Evolutionary conservation across 37 sponge, comb jelly and placozoan species (phyloP).

Genomic region (Spongia lamella): DNA sequence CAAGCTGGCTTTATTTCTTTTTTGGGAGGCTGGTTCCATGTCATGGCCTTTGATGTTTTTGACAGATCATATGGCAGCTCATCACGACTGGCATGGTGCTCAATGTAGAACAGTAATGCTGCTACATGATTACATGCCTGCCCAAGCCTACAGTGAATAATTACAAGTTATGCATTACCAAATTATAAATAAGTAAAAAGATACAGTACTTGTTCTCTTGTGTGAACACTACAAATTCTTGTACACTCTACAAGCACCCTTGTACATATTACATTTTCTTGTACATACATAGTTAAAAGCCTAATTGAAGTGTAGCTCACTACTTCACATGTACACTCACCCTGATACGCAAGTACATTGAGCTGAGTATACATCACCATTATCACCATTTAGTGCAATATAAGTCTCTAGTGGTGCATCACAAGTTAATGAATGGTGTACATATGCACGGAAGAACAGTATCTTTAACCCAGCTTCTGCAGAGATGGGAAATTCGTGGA

Average conservation of each 20-base stretch:
- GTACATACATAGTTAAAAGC: too few species aligned
- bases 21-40: slow-evolving; percentile 17
- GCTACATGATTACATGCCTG: slow-evolving; percentile 28
- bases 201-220: background rate
- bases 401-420: slow-evolving; percentile 1
- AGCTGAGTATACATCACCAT: slow-evolving; percentile 26
- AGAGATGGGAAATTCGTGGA: background rate
- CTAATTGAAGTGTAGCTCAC: too few species aligned
- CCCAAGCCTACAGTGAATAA: background rate
- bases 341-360: slow-evolving; percentile 22
- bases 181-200: background rate
- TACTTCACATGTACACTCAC: background rate
- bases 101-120: slow-evolving; percentile 12
- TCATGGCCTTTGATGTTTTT: slow-evolving; percentile 17
- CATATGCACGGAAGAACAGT: slow-evolving; percentile 23
- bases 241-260: too few species aligned
- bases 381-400: slow-evolving; percentile 42
- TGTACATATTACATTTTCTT: too few species aligned
- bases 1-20: slow-evolving; percentile 6
- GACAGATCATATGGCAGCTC: slow-evolving; percentile 13
- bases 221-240: background rate
- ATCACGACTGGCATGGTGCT: background rate
- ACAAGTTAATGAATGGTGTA: slow-evolving; percentile 15
- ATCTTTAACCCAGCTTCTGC: background rate
- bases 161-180: background rate